phyloP scores from a whole-genome alignment of 2,113 vertebrate genomes.

The Martes martes region DNA sequence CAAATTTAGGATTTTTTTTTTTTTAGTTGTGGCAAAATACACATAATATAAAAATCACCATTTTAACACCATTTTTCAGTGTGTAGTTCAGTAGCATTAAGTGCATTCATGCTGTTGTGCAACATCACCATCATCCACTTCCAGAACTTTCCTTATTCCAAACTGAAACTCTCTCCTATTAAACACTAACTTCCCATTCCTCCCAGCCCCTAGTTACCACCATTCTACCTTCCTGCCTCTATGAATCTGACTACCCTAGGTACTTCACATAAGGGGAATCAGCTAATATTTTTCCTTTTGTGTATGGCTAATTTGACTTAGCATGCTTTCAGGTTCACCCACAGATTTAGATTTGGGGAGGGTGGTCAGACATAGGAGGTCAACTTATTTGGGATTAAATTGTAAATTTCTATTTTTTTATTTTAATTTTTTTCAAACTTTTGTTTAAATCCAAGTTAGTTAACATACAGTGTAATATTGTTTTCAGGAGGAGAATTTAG shows the following conservation, averaged over 20 bases:
- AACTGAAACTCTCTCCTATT: background rate
- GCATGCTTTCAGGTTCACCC: background rate
- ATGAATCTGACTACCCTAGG: background rate
- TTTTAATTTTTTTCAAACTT: background rate
- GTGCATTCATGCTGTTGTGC: background rate
- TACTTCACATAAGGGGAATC: background rate
- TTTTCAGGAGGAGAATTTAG: background rate
- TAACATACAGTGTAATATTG: background rate
- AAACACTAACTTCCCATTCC: background rate
- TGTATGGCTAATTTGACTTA: background rate
- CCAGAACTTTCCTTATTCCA: background rate
- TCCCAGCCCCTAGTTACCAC: background rate
- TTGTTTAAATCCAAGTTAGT: background rate
- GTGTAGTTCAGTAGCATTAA: background rate
- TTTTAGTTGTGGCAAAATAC: background rate
- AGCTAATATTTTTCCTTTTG: background rate
- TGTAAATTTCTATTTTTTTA: background rate
- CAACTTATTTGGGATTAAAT: background rate
- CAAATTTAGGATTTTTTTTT: background rate
- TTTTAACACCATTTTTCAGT: background rate
- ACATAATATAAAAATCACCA: background rate
- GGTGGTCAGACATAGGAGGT: background rate
- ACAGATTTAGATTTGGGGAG: background rate
- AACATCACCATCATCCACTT: background rate
- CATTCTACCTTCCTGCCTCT: background rate